A percentile compares a stretch with the other conserved stretches of the same genome.
phyloP scores from a whole-genome alignment of 2,797 vertebrate species.

The Sebastes kiyomatsui region DNA sequence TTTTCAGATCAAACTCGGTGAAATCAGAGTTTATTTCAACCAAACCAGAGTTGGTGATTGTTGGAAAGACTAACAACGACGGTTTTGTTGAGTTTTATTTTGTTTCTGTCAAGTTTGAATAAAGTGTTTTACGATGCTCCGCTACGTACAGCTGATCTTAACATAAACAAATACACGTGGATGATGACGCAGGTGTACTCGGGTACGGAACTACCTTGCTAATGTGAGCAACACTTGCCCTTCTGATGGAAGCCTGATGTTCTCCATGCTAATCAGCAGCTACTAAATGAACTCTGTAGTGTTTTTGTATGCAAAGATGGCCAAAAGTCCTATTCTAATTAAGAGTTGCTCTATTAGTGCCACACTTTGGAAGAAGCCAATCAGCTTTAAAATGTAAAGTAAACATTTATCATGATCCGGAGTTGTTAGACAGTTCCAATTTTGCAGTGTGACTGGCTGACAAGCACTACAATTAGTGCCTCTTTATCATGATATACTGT shows the following conservation, averaged over 20 bases:
- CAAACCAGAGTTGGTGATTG: too few species aligned
- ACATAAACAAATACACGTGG: too few species aligned
- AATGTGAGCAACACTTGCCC: neutral
- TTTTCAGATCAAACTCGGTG: too few species aligned
- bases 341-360: neutral
- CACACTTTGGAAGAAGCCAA: neutral
- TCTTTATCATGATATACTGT: neutral
- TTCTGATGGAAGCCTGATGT: neutral
- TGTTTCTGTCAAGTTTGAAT: too few species aligned
- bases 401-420: neutral
- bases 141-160: too few species aligned
- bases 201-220: too few species aligned
- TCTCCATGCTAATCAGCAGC: conserved; percentile 9
- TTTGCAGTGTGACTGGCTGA: neutral
- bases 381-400: neutral
- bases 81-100: too few species aligned
- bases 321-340: neutral
- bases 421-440: neutral
- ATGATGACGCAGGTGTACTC: too few species aligned
- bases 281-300: neutral
- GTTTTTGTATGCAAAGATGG: neutral
- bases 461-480: neutral
- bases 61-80: too few species aligned
- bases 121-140: too few species aligned
- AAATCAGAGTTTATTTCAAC: too few species aligned